Conservation (phyloP, 2,888 invertebrate species). For the Machimus rusticus region DNA sequence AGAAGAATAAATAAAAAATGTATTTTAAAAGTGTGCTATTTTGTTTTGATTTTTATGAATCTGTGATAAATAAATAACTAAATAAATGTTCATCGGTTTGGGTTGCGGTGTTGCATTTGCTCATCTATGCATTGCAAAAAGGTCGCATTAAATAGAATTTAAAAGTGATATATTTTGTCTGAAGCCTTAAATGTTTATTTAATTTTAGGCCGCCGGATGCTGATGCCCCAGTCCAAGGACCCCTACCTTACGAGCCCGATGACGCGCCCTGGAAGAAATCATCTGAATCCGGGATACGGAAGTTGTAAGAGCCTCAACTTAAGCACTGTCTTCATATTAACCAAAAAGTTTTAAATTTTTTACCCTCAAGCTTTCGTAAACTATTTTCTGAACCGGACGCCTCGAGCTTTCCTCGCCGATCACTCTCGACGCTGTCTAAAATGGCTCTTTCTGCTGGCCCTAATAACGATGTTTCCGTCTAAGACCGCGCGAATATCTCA, state of each 20-base stretch:
- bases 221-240: constrained; percentile 94
- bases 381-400: constrained; percentile 76
- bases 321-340: background rate
- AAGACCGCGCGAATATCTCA: constrained; percentile 14
- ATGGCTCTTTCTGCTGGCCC: constrained; percentile 68
- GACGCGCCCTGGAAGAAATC: constrained; percentile 94
- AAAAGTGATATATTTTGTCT: too few species aligned
- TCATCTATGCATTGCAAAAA: background rate
- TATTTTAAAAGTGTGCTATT: too few species aligned
- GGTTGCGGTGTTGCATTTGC: background rate
- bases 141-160: background rate
- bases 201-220: constrained; percentile 68
- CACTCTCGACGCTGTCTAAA: constrained; percentile 80
- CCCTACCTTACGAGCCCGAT: constrained; percentile 94
- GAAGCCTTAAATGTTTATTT: background rate
- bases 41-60: too few species aligned
- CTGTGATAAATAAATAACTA: too few species aligned
- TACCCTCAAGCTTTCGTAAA: constrained; percentile 79
- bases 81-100: too few species aligned
- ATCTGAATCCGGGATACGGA: constrained; percentile 83
- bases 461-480: constrained; percentile 49
- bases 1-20: too few species aligned
- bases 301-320: constrained; percentile 74
- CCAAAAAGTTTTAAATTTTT: constrained; percentile 29
- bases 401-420: constrained; percentile 77